phyloP scores from a whole-genome alignment of 2,113 vertebrate genomes.

The Rhipidura dahli region DNA sequence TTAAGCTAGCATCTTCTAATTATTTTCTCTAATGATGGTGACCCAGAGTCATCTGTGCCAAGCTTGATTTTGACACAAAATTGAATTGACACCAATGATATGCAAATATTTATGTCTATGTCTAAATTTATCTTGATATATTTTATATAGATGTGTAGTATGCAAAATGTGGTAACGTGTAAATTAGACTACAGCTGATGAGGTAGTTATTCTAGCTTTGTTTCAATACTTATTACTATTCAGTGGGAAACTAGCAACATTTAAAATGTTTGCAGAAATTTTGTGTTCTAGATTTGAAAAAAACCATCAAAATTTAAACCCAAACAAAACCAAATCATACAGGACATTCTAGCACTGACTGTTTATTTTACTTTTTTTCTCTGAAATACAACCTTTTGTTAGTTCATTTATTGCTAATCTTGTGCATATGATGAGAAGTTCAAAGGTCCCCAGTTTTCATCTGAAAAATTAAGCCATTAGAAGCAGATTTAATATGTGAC shows the following conservation, averaged over 20 bases:
- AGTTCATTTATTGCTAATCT: background rate
- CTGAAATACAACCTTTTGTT: background rate
- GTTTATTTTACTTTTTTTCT: background rate
- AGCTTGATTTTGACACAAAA: slow-evolving; percentile 13
- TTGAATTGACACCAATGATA: background rate
- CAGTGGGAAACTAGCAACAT: background rate
- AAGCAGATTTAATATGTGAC: background rate
- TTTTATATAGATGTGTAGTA: background rate
- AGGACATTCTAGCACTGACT: background rate
- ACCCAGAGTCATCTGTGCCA: background rate
- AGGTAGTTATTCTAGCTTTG: background rate
- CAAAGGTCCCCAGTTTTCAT: background rate
- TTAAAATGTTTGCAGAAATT: background rate
- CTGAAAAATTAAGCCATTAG: background rate
- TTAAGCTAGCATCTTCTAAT: background rate
- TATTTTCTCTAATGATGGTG: background rate
- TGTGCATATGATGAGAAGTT: background rate
- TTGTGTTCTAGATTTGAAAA: background rate
- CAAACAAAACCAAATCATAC: background rate
- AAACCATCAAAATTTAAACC: background rate
- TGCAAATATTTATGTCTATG: background rate
- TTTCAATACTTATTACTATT: background rate
- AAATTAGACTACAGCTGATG: background rate
- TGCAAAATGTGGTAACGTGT: background rate
- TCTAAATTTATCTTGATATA: background rate